These are phyloP conservation scores for Drosophila orena DNA, from an alignment of 1,140 invertebrate species.

Conservation along the genomic window DNA sequence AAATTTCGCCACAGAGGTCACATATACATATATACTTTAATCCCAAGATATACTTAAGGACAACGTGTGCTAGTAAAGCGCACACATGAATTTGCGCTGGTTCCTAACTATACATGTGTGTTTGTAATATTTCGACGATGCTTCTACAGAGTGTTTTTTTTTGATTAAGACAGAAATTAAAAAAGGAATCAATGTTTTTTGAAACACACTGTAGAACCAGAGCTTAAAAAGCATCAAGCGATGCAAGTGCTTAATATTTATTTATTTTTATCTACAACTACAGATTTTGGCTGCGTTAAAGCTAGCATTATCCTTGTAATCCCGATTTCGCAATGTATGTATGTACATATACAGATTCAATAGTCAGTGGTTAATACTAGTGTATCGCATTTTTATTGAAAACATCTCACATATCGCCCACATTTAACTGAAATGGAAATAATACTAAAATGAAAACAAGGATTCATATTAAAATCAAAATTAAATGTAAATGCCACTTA, in stretches of 20 bases:
- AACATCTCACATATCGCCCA: conserved; percentile 21
- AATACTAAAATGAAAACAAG: not conserved
- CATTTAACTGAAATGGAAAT: conserved; percentile 15
- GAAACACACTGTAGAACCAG: conserved; percentile 14
- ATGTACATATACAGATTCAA: conserved; percentile 23
- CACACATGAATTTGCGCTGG: conserved; percentile 26
- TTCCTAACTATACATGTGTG: conserved; percentile 22
- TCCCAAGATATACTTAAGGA: conserved; percentile 39
- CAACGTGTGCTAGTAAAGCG: conserved; percentile 23
- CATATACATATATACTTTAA: conserved; percentile 31
- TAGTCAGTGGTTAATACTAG: conserved; percentile 32
- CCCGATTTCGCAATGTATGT: conserved; percentile 25
- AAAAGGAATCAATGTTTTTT: not conserved
- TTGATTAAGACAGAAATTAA: not conserved
- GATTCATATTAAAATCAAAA: no score
- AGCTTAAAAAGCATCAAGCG: conserved; percentile 14
- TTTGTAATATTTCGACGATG: conserved; percentile 11
- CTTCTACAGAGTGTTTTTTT: conserved; percentile 2
- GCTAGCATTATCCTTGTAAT: conserved; percentile 22
- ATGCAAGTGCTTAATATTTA: conserved; percentile 31
- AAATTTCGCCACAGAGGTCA: conserved; percentile 3
- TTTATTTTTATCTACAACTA: conserved; percentile 27
- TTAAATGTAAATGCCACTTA: not conserved
- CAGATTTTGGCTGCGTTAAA: conserved; percentile 25
- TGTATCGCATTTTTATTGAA: conserved; percentile 28